Evolutionary conservation across 2,797 vertebrate genomes (phyloP).

Genomic region (Fratercula arctica): DNA sequence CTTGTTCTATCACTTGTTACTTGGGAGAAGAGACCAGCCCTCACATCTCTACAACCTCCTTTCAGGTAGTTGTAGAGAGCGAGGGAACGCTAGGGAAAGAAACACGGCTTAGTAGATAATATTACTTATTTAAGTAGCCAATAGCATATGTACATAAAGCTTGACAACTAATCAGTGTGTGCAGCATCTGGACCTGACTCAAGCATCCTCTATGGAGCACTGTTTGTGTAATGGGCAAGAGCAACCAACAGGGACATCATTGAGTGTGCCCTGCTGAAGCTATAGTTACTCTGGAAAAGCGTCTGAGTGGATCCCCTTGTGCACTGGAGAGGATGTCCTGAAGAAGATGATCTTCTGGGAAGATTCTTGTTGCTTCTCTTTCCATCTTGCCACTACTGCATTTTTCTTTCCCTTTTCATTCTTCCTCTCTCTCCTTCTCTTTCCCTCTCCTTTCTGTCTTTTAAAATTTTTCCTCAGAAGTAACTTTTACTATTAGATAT

Average conservation of each 20-base stretch:
- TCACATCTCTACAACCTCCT: too few relatives aligned
- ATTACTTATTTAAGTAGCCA: neutral
- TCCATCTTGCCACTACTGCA: neutral
- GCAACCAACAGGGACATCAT: rapidly evolving
- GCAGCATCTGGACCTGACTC: neutral
- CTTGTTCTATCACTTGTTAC: too few relatives aligned
- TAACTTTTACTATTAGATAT: neutral
- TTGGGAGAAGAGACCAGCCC: too few relatives aligned
- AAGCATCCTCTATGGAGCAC: neutral
- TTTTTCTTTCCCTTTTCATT: neutral
- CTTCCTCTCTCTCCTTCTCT: neutral
- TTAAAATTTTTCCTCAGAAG: neutral
- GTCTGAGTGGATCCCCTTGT: too few relatives aligned
- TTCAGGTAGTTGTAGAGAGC: too few relatives aligned
- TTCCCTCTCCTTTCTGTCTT: neutral
- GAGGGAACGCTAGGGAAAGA: neutral
- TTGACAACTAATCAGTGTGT: neutral
- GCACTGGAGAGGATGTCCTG: neutral
- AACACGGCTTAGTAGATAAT: neutral
- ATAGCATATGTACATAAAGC: rapidly evolving
- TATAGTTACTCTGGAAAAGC: neutral
- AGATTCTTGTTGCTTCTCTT: neutral
- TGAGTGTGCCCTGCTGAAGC: neutral
- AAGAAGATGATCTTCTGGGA: neutral
- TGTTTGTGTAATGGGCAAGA: neutral